Evolutionary conservation across 2,888 invertebrate species (phyloP), one percentile per base, ranked within the genome.

Genomic region (Melikaiella ostensackeni): DNA sequence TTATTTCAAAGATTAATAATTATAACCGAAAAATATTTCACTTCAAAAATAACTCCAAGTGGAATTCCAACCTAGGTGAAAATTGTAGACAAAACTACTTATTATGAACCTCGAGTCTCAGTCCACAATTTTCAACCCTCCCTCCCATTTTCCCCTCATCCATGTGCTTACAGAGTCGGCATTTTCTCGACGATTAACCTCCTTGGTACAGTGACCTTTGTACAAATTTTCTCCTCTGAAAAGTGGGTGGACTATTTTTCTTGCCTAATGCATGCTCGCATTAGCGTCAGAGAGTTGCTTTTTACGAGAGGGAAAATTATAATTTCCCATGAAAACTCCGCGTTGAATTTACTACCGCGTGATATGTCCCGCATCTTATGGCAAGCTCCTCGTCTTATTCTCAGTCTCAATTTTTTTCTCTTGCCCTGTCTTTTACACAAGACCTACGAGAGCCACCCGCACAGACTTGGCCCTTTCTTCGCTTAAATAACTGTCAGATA

Each of bases 141-240:
- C 66, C 38, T 42, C 19, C 3, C 21, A 24, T n/a, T 16, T 46
- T 21, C 24, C 9, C 8, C 46, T 50, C 30, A 70, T 30, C 6
- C n/a, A 80, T 76, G 75, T 77, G 77, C 75, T 79, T 61, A 77
- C 74, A 66, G 66, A 78, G 77, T 82, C 74, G 76, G 77, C 75
- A 84, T 84, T 84, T 84, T 84, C 84, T 83, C 82, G 79, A 66
- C 84, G 82, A 84, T 83, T 83, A 81, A 82, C 81, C 81, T 77
- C 76, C 79, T 79, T 77, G 77, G 78, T 77, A 79, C 70, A 70
- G 80, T 79, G 75, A 80, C 76, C 77, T 79, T 62, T 74, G 76
- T 70, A 74, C 66, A 81, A 81, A 82, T 83, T 83, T 81, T 80
- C 77, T 76, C 77, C 74, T 76, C 76, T 79, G 55, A 64, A 19